Conservation (phyloP, 2,888 invertebrate species). For the Trissonchulus latispiculum region DNA sequence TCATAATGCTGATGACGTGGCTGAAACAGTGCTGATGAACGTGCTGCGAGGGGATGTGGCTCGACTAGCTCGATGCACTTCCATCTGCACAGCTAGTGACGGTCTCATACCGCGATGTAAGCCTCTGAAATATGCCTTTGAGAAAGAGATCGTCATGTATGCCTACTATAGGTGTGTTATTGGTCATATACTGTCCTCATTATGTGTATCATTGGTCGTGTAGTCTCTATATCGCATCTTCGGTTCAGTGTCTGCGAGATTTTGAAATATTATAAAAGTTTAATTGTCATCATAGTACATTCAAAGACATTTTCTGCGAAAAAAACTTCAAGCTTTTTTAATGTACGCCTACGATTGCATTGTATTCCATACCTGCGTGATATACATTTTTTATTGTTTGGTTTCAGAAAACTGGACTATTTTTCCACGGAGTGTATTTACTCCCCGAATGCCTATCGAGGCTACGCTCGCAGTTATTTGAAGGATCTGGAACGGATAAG, state of each 20-base stretch:
- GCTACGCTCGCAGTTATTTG: conserved; percentile 57
- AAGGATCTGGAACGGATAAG: conserved; percentile 85
- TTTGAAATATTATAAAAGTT: too few relatives aligned
- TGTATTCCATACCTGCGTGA: too few relatives aligned
- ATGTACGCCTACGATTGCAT: too few relatives aligned
- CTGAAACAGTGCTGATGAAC: conserved; percentile 65
- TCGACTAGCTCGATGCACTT: conserved; percentile 79
- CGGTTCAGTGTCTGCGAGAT: too few relatives aligned
- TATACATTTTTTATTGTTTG: too few relatives aligned
- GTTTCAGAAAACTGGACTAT: conserved; percentile 83
- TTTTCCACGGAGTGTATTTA: conserved; percentile 98
- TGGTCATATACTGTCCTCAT: not conserved
- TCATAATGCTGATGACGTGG: conserved; percentile 66
- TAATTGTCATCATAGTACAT: too few relatives aligned
- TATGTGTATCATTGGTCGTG: too few relatives aligned
- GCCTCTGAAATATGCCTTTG: conserved; percentile 91
- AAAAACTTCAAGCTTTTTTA: too few relatives aligned
- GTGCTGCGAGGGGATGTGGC: conserved; percentile 89
- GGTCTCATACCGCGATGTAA: conserved; percentile 64
- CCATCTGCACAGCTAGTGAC: conserved; percentile 53
- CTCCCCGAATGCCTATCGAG: conserved; percentile 82
- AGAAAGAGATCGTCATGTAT: conserved; percentile 85
- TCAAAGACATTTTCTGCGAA: too few relatives aligned
- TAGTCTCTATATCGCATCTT: too few relatives aligned
- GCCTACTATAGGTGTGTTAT: conserved; percentile 63